Percentiles rank a stretch among this genome's conserved stretches.
These are phyloP conservation scores for Drosophila histrio DNA, from an alignment of 2,888 invertebrate genomes.

Conservation along the genomic window DNA sequence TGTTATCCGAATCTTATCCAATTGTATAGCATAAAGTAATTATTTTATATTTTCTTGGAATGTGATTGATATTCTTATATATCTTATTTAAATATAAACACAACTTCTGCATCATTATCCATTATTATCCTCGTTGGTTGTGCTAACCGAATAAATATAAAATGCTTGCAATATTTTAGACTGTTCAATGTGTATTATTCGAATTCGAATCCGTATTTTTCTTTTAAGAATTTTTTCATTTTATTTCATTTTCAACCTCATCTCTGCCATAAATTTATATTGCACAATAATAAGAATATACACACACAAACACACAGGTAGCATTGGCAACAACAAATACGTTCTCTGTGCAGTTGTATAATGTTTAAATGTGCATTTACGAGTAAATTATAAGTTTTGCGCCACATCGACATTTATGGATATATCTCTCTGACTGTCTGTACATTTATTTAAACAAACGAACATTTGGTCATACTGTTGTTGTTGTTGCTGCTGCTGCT, in stretches of 20 bases:
- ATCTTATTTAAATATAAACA: neutral
- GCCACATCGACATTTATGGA: slow-evolving; percentile 23
- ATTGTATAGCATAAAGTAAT: neutral
- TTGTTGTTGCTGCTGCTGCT: slow-evolving; percentile 1
- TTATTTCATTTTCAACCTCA: neutral
- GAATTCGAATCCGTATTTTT: too few species aligned
- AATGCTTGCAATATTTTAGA: neutral
- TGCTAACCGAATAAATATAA: neutral
- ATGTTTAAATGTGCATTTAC: slow-evolving; percentile 20
- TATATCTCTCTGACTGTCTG: slow-evolving; percentile 1
- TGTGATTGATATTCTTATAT: neutral
- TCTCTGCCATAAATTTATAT: slow-evolving; percentile 7
- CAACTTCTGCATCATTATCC: neutral
- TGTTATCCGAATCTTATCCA: neutral
- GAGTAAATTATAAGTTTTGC: slow-evolving; percentile 29
- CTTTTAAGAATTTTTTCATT: neutral
- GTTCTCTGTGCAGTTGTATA: slow-evolving; percentile 10
- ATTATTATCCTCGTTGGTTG: neutral
- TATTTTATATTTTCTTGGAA: neutral
- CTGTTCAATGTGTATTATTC: neutral
- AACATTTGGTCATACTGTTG: slow-evolving; percentile 10
- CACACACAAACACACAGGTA: slow-evolving; percentile 2
- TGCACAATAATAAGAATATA: neutral
- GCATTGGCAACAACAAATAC: neutral
- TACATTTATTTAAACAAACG: slow-evolving; percentile 29